Conservation (phyloP, 1,140 invertebrate genomes). For the Idris sp. region DNA sequence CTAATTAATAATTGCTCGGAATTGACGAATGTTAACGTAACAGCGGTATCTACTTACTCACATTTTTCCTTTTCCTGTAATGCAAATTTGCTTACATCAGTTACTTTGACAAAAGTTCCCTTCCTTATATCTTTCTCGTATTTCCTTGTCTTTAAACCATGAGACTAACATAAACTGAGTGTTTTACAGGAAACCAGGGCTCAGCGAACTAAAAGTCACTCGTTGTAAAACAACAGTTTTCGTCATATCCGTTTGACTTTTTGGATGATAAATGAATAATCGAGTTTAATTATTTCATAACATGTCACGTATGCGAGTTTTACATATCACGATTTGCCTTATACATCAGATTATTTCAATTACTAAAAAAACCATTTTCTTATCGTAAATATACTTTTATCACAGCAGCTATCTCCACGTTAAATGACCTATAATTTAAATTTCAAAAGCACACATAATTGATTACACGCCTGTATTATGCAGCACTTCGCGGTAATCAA, state of each 20-base stretch:
- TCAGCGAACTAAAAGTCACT: conserved; percentile 53
- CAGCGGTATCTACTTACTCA: conserved; percentile 54
- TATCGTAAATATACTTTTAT: conserved; percentile 12
- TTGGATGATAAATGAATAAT: conserved; percentile 6
- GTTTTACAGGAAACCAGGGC: conserved; percentile 55
- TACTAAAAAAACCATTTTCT: conserved; percentile 8
- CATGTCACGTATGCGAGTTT: no score
- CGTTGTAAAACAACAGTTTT: conserved; percentile 49
- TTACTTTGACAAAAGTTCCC: conserved; percentile 59
- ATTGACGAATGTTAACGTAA: conserved; percentile 56
- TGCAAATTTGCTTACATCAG: conserved; percentile 59
- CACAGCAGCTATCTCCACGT: conserved; percentile 22
- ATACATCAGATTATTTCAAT: conserved; percentile 23
- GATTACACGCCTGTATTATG: conserved; percentile 32
- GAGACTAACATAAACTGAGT: conserved; percentile 53
- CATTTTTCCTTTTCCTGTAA: conserved; percentile 57
- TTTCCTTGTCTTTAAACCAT: conserved; percentile 54
- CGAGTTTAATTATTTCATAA: neutral
- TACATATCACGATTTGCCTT: no score
- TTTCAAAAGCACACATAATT: conserved; percentile 30
- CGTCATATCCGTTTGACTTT: conserved; percentile 45
- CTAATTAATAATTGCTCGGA: conserved; percentile 56
- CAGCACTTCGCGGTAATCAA: conserved; percentile 43
- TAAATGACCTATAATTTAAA: conserved; percentile 40
- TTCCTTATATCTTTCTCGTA: conserved; percentile 59